These are phyloP conservation scores for Podarcis cretensis DNA, from an alignment of 2,113 vertebrate genomes.

Conservation along the genomic window DNA sequence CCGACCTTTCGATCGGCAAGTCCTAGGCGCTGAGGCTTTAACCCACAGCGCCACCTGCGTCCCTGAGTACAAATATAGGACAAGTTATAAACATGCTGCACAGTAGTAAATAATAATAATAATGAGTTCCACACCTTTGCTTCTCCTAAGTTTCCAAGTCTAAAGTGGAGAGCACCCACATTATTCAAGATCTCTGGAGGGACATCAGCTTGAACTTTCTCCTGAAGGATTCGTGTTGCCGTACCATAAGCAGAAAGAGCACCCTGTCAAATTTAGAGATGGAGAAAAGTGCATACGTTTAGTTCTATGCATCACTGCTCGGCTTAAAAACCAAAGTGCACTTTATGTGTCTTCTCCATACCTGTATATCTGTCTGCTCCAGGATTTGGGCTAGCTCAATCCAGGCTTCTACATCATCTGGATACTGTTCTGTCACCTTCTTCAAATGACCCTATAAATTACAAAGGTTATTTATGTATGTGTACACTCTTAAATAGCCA, in stretches of 20 bases:
- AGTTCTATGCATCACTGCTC: background rate
- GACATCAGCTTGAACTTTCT: slow-evolving; percentile 98
- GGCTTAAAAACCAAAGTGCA: background rate
- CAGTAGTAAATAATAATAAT: background rate
- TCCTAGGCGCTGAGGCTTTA: too few relatives aligned
- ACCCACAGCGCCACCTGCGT: too few relatives aligned
- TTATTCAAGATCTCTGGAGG: slow-evolving; percentile 99
- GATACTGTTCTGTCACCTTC: slow-evolving; percentile 97
- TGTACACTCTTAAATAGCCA: background rate
- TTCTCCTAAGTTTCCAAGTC: slow-evolving; percentile 96
- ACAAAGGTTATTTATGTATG: slow-evolving; percentile 34
- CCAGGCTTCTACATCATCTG: slow-evolving; percentile 98
- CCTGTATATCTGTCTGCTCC: slow-evolving; percentile 98
- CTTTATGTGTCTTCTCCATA: slow-evolving; percentile 46
- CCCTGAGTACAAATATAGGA: background rate
- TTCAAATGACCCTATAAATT: slow-evolving; percentile 91
- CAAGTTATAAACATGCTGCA: background rate
- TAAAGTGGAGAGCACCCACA: slow-evolving; percentile 95
- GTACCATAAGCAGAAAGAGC: slow-evolving; percentile 97
- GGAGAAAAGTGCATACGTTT: background rate
- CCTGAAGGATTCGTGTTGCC: slow-evolving; percentile 96
- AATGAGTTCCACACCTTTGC: slow-evolving; percentile 85
- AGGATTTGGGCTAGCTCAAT: slow-evolving; percentile 97
- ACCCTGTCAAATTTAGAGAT: slow-evolving; percentile 74
- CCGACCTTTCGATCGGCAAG: too few relatives aligned